phyloP scores from a whole-genome alignment of 2,888 invertebrate genomes.

The Apotomis turbidana region DNA sequence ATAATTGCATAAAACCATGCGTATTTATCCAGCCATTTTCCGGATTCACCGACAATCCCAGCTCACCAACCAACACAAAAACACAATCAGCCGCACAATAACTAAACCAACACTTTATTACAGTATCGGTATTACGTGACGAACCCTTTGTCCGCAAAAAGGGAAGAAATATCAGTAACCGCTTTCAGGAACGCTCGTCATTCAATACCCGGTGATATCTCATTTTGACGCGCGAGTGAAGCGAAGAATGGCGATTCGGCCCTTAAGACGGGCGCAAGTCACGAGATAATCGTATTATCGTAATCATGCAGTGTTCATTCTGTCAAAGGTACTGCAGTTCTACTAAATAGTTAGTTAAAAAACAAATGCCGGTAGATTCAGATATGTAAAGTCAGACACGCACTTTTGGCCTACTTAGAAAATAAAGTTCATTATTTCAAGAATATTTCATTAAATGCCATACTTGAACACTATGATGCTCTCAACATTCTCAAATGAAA shows the following conservation, averaged over 20 bases:
- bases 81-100: conserved; percentile 38
- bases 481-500: no score
- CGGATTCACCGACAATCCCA: conserved; percentile 9
- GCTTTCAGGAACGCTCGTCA: conserved; percentile 68
- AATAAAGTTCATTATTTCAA: no score
- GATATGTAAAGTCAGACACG: no score
- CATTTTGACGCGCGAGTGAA: conserved; percentile 76
- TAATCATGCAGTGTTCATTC: no score
- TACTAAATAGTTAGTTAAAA: no score
- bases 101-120: conserved; percentile 42
- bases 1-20: conserved; percentile 12
- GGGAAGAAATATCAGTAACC: conserved; percentile 57
- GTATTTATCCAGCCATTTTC: conserved; percentile 18
- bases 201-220: conserved; percentile 81
- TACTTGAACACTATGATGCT: no score
- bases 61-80: conserved; percentile 28
- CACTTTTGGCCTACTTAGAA: no score
- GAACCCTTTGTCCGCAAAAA: conserved; percentile 57
- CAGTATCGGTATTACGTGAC: conserved; percentile 42
- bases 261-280: conserved; percentile 56
- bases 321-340: no score
- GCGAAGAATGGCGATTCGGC: conserved; percentile 65
- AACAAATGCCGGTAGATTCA: no score
- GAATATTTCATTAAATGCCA: no score
- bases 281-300: conserved; percentile 37